Evolutionary conservation across 2,888 invertebrate genomes (phyloP).

Genomic region (Torymus aiolomorphi): DNA sequence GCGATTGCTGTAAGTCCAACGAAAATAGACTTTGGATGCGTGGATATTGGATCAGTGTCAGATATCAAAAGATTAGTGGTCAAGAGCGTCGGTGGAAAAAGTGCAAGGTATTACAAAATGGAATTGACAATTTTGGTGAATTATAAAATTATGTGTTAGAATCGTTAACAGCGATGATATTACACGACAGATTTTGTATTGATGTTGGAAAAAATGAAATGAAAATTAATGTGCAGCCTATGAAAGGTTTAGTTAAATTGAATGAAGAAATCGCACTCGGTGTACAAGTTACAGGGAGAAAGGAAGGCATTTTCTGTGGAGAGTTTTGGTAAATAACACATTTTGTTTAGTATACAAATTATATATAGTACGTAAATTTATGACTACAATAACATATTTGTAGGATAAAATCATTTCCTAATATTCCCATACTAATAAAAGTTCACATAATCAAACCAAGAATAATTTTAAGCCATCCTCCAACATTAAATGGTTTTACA

Average conservation of each 20-base stretch:
- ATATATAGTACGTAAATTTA: too few relatives aligned
- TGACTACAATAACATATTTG: slow-evolving; percentile 1
- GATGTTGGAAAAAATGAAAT: slow-evolving; percentile 75
- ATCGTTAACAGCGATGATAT: too few relatives aligned
- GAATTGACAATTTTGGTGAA: too few relatives aligned
- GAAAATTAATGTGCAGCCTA: slow-evolving; percentile 73
- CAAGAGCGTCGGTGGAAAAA: slow-evolving; percentile 73
- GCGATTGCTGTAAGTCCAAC: slow-evolving; percentile 68
- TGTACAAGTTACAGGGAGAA: slow-evolving; percentile 72
- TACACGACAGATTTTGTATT: slow-evolving; percentile 69
- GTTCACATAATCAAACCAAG: slow-evolving; percentile 70
- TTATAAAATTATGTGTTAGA: too few relatives aligned
- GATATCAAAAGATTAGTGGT: slow-evolving; percentile 71
- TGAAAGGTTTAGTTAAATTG: slow-evolving; percentile 71
- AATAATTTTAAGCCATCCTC: slow-evolving; percentile 72
- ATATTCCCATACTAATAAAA: slow-evolving; percentile 63
- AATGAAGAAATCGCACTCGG: slow-evolving; percentile 63
- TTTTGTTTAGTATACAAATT: too few relatives aligned
- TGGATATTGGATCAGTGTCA: slow-evolving; percentile 74
- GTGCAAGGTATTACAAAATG: slow-evolving; percentile 62
- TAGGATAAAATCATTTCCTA: slow-evolving; percentile 66
- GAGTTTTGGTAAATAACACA: slow-evolving; percentile 74
- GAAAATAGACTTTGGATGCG: slow-evolving; percentile 74
- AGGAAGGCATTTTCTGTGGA: slow-evolving; percentile 70
- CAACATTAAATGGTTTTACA: slow-evolving; percentile 71